phyloP scores from a whole-genome alignment of 2,797 vertebrate genomes.

The Rhinatrema bivittatum region DNA sequence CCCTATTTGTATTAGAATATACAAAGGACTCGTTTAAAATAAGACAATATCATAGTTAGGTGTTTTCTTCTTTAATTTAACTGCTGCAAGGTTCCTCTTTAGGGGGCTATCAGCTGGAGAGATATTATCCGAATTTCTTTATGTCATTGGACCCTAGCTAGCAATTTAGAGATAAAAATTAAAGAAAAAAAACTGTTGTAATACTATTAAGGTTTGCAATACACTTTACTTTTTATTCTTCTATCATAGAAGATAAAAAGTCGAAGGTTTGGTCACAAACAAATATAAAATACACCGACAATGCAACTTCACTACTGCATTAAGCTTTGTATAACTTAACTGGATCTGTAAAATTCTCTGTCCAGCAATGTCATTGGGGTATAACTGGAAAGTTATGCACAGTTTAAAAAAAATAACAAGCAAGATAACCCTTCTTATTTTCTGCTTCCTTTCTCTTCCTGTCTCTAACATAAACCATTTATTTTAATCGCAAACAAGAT shows the following conservation, averaged over 20 bases:
- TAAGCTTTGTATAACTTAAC: too few relatives aligned
- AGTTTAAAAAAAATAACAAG: too few relatives aligned
- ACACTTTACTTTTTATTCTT: constrained; percentile 11
- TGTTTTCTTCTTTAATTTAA: constrained; percentile 43
- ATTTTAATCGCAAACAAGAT: too few relatives aligned
- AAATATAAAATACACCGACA: too few relatives aligned
- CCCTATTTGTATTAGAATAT: constrained; percentile 14
- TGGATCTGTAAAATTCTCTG: too few relatives aligned
- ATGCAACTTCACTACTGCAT: too few relatives aligned
- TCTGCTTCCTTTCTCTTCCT: too few relatives aligned
- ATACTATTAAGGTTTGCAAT: constrained; percentile 30
- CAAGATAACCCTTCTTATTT: too few relatives aligned
- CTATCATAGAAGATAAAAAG: constrained; percentile 24
- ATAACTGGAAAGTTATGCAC: too few relatives aligned
- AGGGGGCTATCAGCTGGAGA: constrained; percentile 46
- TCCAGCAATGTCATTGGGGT: too few relatives aligned
- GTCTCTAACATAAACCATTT: too few relatives aligned
- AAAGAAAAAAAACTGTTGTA: constrained; percentile 35
- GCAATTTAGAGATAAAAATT: constrained; percentile 56
- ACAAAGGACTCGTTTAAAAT: constrained; percentile 45
- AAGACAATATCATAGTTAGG: constrained; percentile 49
- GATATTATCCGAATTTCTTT: constrained; percentile 48
- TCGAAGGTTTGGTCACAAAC: background rate
- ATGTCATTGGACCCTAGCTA: constrained; percentile 43
- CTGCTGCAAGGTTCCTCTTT: constrained; percentile 45